phyloP scores from a whole-genome alignment of 2,113 vertebrate species.

The Leptobrachium ailaonicum region DNA sequence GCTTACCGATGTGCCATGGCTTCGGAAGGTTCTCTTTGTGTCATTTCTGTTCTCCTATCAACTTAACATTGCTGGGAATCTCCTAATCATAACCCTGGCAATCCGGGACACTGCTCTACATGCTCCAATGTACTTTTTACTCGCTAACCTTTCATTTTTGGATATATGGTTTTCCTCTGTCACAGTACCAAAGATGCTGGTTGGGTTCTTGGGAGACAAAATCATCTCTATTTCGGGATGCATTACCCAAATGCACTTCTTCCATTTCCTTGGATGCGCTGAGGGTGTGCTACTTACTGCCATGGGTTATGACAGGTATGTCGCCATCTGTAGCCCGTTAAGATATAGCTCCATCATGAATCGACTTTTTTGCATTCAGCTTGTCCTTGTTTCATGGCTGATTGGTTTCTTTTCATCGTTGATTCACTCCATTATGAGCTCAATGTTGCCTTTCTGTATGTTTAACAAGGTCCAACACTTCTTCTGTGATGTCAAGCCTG shows the following conservation, averaged over 20 bases:
- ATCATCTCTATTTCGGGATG: conserved; percentile 56
- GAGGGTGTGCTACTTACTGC: conserved; percentile 21
- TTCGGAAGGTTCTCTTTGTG: conserved; percentile 56
- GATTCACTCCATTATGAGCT: conserved; percentile 23
- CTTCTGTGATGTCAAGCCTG: conserved; percentile 35
- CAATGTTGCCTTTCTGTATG: conserved; percentile 12
- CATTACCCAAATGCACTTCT: conserved; percentile 57
- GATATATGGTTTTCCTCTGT: conserved; percentile 59
- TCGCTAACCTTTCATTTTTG: conserved; percentile 57
- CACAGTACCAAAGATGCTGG: conserved; percentile 58
- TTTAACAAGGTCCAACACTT: conserved; percentile 22
- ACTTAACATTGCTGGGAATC: conserved; percentile 54
- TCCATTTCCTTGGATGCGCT: conserved; percentile 61
- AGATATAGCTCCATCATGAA: conserved; percentile 25
- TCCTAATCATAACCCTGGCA: conserved; percentile 56
- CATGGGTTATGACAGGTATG: conserved; percentile 38
- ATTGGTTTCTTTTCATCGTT: conserved; percentile 17
- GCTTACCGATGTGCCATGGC: conserved; percentile 51
- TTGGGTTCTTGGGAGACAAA: conserved; percentile 52
- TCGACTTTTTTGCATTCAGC: background rate
- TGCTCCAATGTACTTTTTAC: conserved; percentile 63
- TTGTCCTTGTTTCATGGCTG: conserved; percentile 3
- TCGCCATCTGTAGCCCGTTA: conserved; percentile 37
- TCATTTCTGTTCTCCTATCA: conserved; percentile 53
- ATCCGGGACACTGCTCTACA: conserved; percentile 48